Evolutionary conservation across 1,140 invertebrate genomes (phyloP).

Genomic region (Aplysia californica): DNA sequence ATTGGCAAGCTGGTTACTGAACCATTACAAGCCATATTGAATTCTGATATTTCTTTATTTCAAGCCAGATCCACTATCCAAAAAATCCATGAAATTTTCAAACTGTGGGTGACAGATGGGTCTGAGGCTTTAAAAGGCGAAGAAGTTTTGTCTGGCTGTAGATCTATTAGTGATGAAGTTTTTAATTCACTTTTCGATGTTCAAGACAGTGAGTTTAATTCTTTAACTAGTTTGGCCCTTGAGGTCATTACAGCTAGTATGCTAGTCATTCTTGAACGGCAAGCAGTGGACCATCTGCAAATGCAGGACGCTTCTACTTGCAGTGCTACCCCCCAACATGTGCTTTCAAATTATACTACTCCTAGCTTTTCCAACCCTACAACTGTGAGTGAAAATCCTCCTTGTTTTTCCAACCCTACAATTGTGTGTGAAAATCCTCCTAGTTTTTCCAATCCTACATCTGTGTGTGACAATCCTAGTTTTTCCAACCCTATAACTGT

Average conservation of each 20-base stretch:
- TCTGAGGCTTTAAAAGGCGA: not conserved
- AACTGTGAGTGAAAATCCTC: no score
- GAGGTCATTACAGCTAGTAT: constrained; percentile 9
- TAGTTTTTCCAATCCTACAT: no score
- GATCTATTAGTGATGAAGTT: not conserved
- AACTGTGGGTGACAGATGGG: constrained; percentile 6
- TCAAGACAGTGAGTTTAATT: constrained; percentile 5
- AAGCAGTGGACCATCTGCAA: constrained; percentile 19
- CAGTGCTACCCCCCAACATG: no score
- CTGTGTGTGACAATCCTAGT: no score
- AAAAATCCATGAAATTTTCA: not conserved
- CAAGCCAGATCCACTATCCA: constrained; percentile 3
- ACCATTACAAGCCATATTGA: constrained; percentile 7
- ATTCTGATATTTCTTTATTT: constrained; percentile 10
- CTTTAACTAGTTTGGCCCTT: constrained; percentile 4
- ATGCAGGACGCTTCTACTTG: not conserved
- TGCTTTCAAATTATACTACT: no score
- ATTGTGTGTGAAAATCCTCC: no score
- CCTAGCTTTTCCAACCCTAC: no score
- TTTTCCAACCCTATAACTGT: no score
- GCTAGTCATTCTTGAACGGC: constrained; percentile 18
- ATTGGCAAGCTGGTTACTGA: constrained; percentile 6
- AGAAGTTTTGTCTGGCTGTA: not conserved
- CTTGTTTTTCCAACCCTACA: no score
- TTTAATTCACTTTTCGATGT: not conserved